Conservation (phyloP, 2,797 vertebrate species). For the Galagoides demidoff region DNA sequence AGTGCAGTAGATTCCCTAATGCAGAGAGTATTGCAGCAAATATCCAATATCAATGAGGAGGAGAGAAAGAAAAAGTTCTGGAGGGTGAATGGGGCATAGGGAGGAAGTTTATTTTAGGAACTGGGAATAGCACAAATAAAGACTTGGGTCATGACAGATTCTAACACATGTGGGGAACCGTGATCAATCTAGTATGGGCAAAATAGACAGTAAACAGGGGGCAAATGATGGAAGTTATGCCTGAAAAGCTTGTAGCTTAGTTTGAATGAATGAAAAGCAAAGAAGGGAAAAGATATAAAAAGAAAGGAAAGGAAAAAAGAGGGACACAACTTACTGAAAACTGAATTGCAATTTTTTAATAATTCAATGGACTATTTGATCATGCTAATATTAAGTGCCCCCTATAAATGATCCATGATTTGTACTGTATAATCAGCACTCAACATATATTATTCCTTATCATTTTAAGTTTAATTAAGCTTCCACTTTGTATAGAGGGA, state of each 20-base stretch:
- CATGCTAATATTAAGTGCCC: neutral
- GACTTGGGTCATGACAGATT: neutral
- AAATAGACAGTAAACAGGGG: neutral
- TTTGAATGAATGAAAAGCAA: neutral
- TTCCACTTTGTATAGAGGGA: slow-evolving; percentile 40
- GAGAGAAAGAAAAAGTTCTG: neutral
- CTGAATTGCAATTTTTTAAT: neutral
- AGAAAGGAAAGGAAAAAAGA: neutral
- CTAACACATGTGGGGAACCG: neutral
- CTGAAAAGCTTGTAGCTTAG: neutral
- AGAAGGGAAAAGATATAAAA: neutral
- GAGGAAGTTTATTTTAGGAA: neutral
- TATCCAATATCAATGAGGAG: neutral
- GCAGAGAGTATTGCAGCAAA: neutral
- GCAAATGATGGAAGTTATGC: neutral
- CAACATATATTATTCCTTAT: neutral
- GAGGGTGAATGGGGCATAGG: neutral
- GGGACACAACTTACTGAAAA: neutral
- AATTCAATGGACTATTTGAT: neutral
- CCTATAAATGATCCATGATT: slow-evolving; percentile 61
- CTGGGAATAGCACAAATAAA: neutral
- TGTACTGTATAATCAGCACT: slow-evolving; percentile 36
- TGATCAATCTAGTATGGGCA: neutral
- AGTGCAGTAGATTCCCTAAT: neutral
- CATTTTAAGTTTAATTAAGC: slow-evolving; percentile 68